These are phyloP conservation scores for Ophioninae sp. DNA, from an alignment of 2,888 invertebrate genomes.

Conservation along the genomic window DNA sequence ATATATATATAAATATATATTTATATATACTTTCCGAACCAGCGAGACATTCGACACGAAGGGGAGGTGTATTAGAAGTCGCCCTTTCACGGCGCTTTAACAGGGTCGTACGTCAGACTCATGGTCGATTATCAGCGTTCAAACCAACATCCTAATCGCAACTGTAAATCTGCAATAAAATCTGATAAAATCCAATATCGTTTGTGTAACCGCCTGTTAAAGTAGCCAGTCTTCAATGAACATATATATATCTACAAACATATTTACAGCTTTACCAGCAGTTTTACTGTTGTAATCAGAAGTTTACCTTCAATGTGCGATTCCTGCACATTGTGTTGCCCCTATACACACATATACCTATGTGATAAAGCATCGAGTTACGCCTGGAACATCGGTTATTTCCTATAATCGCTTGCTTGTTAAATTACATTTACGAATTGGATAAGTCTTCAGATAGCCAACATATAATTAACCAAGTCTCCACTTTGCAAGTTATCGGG, in stretches of 20 bases:
- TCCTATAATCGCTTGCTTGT: no score
- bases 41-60: neutral
- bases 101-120: conserved; percentile 67
- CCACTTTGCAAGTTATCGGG: no score
- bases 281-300: no score
- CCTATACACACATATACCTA: conserved; percentile 10
- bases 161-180: conserved; percentile 71
- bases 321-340: no score
- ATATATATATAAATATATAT: conserved; percentile 1
- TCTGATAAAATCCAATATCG: conserved; percentile 72
- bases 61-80: conserved; percentile 29
- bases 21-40: neutral
- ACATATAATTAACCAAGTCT: no score
- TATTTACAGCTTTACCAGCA: no score
- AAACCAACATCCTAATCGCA: conserved; percentile 64
- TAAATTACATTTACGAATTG: no score
- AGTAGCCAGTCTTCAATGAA: neutral
- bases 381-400: no score
- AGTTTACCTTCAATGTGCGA: no score
- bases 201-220: conserved; percentile 28
- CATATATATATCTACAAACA: neutral
- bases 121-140: conserved; percentile 68
- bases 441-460: no score
- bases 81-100: conserved; percentile 61
- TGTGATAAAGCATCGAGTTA: no score